phyloP scores from a whole-genome alignment of 2,888 invertebrate genomes.

The Asteroscopus sphinx region DNA sequence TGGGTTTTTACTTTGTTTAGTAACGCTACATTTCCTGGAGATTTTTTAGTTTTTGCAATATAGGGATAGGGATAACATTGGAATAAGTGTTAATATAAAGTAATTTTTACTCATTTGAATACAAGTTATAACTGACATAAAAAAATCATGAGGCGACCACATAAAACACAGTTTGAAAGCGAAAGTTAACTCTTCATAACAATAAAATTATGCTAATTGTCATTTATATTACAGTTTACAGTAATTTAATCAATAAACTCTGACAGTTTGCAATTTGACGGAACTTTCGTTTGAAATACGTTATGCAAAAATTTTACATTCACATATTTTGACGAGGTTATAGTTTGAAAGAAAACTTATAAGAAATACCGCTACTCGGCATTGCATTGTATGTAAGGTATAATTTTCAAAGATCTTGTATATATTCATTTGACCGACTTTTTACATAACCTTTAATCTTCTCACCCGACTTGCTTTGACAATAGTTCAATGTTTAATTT shows the following conservation, averaged over 20 bases:
- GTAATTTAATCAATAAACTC: conserved; percentile 43
- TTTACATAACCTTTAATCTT: conserved; percentile 60
- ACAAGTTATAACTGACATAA: conserved; percentile 4
- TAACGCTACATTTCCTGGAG: neutral
- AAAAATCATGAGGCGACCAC: conserved; percentile 38
- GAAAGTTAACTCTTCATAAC: conserved; percentile 52
- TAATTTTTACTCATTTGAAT: neutral
- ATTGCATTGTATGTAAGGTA: conserved; percentile 54
- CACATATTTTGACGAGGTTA: conserved; percentile 37
- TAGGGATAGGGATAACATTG: conserved; percentile 25
- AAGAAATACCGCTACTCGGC: conserved; percentile 48
- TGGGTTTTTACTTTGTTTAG: neutral
- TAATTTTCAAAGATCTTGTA: conserved; percentile 56
- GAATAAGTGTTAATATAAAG: conserved; percentile 9
- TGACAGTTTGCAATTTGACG: conserved; percentile 21
- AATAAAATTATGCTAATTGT: conserved; percentile 56
- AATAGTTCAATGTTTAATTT: conserved; percentile 65
- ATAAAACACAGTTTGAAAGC: conserved; percentile 38
- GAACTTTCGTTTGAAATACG: conserved; percentile 40
- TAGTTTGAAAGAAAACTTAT: conserved; percentile 29
- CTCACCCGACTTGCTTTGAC: conserved; percentile 58
- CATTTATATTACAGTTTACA: conserved; percentile 39
- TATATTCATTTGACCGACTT: conserved; percentile 59
- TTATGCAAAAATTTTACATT: conserved; percentile 27
- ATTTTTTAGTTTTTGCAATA: conserved; percentile 1